A percentile compares a stretch with the other conserved stretches of the same genome.
Evolutionary conservation across 2,888 invertebrate genomes (phyloP).

Genomic region (Pyrrhosoma nymphula): DNA sequence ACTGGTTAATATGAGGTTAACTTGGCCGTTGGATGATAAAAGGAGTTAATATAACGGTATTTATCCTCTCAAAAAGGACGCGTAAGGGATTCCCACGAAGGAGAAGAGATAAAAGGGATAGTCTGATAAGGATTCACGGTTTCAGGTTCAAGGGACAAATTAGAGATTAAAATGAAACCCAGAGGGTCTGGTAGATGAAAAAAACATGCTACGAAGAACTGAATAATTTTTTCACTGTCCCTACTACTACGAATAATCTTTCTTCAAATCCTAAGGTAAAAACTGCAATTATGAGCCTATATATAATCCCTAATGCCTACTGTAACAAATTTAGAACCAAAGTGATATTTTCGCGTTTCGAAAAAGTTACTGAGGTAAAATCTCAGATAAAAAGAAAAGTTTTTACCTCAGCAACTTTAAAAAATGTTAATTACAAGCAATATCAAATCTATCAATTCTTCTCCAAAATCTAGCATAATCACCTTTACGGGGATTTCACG

Average conservation of each 20-base stretch:
- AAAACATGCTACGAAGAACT: background rate
- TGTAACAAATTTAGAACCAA: too few relatives aligned
- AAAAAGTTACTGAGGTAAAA: too few relatives aligned
- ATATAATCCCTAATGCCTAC: too few relatives aligned
- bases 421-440: too few relatives aligned
- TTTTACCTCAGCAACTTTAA: too few relatives aligned
- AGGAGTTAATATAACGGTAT: background rate
- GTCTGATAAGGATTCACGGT: background rate
- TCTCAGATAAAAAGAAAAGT: too few relatives aligned
- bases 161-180: background rate
- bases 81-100: background rate
- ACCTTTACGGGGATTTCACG: too few relatives aligned
- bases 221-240: background rate
- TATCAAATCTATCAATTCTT: too few relatives aligned
- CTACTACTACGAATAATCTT: background rate
- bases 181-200: background rate
- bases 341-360: too few relatives aligned
- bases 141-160: background rate
- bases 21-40: background rate
- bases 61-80: background rate
- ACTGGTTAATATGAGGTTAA: background rate
- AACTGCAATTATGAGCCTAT: too few relatives aligned
- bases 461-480: too few relatives aligned
- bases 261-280: background rate
- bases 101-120: background rate